Percentiles rank a stretch among this genome's conserved stretches.
These are phyloP conservation scores for Diaprepes abbreviatus DNA, from an alignment of 2,888 invertebrate species.

Conservation along the genomic window DNA sequence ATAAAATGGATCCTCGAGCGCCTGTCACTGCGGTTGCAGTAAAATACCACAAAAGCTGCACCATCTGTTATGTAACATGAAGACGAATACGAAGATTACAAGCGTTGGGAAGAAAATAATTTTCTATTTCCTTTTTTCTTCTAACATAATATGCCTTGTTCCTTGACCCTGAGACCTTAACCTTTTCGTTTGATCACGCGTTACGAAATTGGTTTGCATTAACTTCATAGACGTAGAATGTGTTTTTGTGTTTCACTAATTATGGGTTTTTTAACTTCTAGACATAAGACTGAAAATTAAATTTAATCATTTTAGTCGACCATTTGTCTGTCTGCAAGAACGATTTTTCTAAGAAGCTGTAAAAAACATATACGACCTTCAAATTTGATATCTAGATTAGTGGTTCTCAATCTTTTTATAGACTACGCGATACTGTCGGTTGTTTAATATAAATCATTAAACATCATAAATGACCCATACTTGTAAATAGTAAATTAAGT, in stretches of 20 bases:
- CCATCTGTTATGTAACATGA: constrained; percentile 21
- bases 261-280: too few relatives aligned
- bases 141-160: neutral
- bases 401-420: too few relatives aligned
- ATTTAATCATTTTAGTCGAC: too few relatives aligned
- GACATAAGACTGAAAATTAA: too few relatives aligned
- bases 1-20: constrained; percentile 17
- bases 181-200: constrained; percentile 9
- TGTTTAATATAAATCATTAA: too few relatives aligned
- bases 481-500: too few relatives aligned
- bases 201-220: constrained; percentile 10
- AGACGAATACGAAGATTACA: neutral
- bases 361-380: too few relatives aligned
- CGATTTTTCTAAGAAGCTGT: neutral
- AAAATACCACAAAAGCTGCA: constrained; percentile 1
- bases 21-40: constrained; percentile 12
- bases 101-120: constrained; percentile 23
- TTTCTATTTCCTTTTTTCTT: constrained; percentile 9
- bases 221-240: constrained; percentile 4
- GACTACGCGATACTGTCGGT: too few relatives aligned
- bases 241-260: neutral
- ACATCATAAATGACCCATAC: too few relatives aligned
- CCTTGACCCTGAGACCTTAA: constrained; percentile 26
- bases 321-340: neutral
- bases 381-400: too few relatives aligned